Conservation (phyloP, 2,797 vertebrate genomes). For the Sebastiscus tertius region DNA sequence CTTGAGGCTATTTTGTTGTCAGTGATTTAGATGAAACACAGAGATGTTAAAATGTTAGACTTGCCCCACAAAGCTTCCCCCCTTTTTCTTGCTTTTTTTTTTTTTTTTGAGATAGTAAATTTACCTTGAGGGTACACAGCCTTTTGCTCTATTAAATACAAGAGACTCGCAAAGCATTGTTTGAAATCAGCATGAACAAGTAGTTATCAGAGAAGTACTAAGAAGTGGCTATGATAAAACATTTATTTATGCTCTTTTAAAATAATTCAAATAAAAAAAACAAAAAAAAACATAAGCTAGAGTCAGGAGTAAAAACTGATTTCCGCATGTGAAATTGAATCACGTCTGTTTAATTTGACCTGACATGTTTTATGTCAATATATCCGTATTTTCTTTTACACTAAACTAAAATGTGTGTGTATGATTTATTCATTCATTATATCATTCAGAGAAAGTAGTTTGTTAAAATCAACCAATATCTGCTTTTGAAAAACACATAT, state of each 20-base stretch:
- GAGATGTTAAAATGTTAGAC: conserved; percentile 85
- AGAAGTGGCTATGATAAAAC: conserved; percentile 50
- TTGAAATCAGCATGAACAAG: conserved; percentile 74
- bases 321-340: conserved; percentile 13
- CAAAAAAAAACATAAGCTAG: not conserved
- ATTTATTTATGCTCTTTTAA: conserved; percentile 40
- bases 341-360: conserved; percentile 16
- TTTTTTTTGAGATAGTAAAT: conserved; percentile 69
- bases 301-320: conserved; percentile 31
- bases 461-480: not conserved
- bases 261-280: conserved; percentile 6
- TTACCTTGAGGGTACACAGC: conserved; percentile 80
- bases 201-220: conserved; percentile 60
- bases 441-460: not conserved
- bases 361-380: conserved; percentile 26
- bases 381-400: not conserved
- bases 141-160: conserved; percentile 74
- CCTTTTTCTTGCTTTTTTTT: conserved; percentile 45
- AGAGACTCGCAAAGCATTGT: conserved; percentile 63
- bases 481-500: not conserved
- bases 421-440: not conserved
- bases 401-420: not conserved
- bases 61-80: conserved; percentile 76
- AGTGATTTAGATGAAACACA: conserved; percentile 86
- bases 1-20: conserved; percentile 88